Conservation (phyloP, 2,888 invertebrate genomes). For the Peribatodes rhomboidaria region DNA sequence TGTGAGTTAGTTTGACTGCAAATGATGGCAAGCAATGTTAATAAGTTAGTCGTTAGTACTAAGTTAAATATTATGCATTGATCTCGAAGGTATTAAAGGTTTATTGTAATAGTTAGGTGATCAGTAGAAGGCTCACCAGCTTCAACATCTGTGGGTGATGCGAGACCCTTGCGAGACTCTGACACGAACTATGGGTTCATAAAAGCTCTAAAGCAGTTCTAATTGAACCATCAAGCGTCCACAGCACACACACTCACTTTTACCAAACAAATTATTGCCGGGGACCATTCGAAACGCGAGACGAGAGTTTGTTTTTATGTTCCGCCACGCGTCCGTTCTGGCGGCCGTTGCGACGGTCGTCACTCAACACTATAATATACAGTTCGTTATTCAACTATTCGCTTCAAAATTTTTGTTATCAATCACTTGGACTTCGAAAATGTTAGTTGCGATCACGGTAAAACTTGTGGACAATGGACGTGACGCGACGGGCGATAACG, state of each 20-base stretch:
- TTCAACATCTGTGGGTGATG: constrained; percentile 76
- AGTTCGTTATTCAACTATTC: constrained; percentile 71
- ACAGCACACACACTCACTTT: constrained; percentile 84
- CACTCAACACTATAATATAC: constrained; percentile 68
- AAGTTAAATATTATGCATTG: neutral
- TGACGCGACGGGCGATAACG: constrained; percentile 64
- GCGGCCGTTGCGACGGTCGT: constrained; percentile 41
- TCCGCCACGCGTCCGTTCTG: constrained; percentile 73
- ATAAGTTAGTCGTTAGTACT: neutral
- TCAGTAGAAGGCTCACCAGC: constrained; percentile 73
- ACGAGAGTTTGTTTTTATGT: constrained; percentile 77
- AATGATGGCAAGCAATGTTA: constrained; percentile 5
- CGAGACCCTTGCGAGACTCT: constrained; percentile 57
- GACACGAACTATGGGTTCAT: constrained; percentile 62
- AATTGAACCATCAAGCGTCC: constrained; percentile 79
- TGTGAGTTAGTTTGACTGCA: constrained; percentile 6
- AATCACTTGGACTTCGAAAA: constrained; percentile 66
- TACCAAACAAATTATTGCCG: constrained; percentile 80
- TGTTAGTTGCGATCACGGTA: constrained; percentile 57
- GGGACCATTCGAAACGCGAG: constrained; percentile 77
- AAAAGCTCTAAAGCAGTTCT: constrained; percentile 74
- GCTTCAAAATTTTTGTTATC: constrained; percentile 58
- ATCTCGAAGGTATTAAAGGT: neutral
- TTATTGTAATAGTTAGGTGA: constrained; percentile 46
- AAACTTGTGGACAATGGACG: constrained; percentile 56